Conservation (phyloP, 92 coral and sea anemone genomes). For the Pocillopora grandis region DNA sequence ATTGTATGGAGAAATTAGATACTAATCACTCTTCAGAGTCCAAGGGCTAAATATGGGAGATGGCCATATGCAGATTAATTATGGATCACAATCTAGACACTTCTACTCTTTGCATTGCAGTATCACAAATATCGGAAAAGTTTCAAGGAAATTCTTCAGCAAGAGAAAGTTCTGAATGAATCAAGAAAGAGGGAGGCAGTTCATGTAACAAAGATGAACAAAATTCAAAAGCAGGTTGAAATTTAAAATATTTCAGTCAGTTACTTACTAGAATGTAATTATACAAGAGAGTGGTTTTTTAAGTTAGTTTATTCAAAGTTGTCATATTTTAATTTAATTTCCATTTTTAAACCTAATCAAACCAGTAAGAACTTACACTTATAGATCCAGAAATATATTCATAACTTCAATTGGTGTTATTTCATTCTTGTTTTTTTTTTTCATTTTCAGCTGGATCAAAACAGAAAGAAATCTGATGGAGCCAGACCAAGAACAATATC, state of each 20-base stretch:
- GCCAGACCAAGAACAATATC: conserved; percentile 42
- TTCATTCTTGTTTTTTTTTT: not conserved
- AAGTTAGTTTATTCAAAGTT: no score
- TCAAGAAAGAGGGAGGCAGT: conserved; percentile 64
- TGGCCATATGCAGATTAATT: no score
- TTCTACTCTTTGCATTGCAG: conserved; percentile 25
- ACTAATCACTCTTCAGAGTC: no score
- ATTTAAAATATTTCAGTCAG: not conserved
- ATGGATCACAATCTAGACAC: no score
- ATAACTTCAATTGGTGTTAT: not conserved
- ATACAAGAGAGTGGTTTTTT: no score
- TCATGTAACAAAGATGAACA: conserved; percentile 68
- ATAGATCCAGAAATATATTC: not conserved
- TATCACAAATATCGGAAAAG: conserved; percentile 60
- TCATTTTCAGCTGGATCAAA: conserved; percentile 54
- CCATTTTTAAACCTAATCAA: no score
- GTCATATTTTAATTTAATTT: no score
- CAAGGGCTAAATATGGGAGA: no score
- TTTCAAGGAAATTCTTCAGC: conserved; percentile 76
- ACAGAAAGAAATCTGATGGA: conserved; percentile 57
- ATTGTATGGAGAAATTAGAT: no score
- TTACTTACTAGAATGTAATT: no score
- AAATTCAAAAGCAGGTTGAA: conserved; percentile 75
- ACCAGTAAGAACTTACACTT: not conserved
- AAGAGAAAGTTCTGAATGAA: conserved; percentile 75